Base-by-base conservation (phyloP, 2,113 vertebrate genomes). In the Agelaius phoeniceus region DNA sequence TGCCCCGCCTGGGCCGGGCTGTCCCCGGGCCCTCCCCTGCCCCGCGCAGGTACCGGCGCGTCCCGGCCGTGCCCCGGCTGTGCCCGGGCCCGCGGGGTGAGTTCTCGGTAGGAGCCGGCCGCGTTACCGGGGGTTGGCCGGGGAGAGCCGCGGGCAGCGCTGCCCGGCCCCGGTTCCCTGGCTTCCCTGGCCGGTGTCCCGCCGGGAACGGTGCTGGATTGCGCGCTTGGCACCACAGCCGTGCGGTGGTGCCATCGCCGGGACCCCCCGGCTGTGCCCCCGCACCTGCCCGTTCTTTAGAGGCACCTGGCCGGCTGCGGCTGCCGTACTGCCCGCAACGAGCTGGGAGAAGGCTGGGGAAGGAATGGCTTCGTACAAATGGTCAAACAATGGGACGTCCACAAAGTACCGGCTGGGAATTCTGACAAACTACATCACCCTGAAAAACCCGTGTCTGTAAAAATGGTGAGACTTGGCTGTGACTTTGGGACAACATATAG, bases 181-280 rank as follows among this genome's bases (percentile, higher is more conserved):
- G 37, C 37, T 37, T 37, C 37, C 37, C 37, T 37, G 37, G 37
- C 19, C 67, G 6, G 31, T 2, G 6, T 17, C 11, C 16, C 8
- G 30, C 46, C 23, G 3, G 37, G 14, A 23, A 31, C 30, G 4
- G 27, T 0, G 11, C 2, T 4, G 1, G 15, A 1, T 2, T 26
- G 46, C 4, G 0, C 9, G 1, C 39, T 1, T 2, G 43, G 1
- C 22, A 1, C 15, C 1, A 19, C 41, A 0, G 57, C 43, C 0
- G 33, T 5, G 59, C 33, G 1, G 5, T 1, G 20, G 7, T 62
- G 48, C 57, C 48, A 17, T 9, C 24, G 2, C 12, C 8, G 13
- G 11, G 3, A 4, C 33, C 41, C 43, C 43, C 5, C 58, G 4
- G 65, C 44, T 2, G 39, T 43, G 55, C 27, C 35, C 67, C 16